phyloP scores from a whole-genome alignment of 2,888 invertebrate genomes.

The Erebia epiphron region DNA sequence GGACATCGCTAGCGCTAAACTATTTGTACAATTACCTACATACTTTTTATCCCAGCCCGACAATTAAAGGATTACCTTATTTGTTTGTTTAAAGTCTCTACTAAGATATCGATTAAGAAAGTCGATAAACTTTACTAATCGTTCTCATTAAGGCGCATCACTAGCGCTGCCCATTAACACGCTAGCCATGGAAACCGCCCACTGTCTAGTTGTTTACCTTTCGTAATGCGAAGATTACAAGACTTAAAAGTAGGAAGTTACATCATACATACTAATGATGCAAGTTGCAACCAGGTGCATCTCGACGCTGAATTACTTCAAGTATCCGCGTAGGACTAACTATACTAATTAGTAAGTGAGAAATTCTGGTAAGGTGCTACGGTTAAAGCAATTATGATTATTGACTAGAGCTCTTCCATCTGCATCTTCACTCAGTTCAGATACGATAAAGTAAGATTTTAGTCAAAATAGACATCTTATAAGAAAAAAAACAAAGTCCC shows the following conservation, averaged over 20 bases:
- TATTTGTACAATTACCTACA: neutral
- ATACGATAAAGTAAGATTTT: too few relatives aligned
- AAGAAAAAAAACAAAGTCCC: too few relatives aligned
- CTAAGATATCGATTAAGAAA: neutral
- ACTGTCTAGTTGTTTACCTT: constrained; percentile 23
- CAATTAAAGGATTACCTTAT: too few relatives aligned
- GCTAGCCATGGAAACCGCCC: constrained; percentile 8
- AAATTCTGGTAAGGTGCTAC: neutral
- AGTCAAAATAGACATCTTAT: too few relatives aligned
- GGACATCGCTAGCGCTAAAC: neutral
- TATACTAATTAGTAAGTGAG: neutral
- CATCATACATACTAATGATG: constrained; percentile 25
- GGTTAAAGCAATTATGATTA: neutral
- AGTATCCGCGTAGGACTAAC: neutral
- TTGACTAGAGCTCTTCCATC: neutral
- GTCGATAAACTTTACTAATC: neutral
- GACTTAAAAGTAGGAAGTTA: constrained; percentile 23
- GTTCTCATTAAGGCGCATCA: constrained; percentile 3
- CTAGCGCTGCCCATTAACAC: constrained; percentile 15
- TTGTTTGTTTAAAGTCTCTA: neutral
- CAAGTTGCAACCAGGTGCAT: constrained; percentile 10
- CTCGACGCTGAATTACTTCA: constrained; percentile 1
- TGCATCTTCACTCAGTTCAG: neutral
- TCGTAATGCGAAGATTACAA: constrained; percentile 29
- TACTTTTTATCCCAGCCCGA: neutral